Percentiles rank a stretch among this genome's conserved stretches.
These are phyloP conservation scores for Melieria picta DNA, from an alignment of 2,888 invertebrate genomes.

Conservation along the genomic window DNA sequence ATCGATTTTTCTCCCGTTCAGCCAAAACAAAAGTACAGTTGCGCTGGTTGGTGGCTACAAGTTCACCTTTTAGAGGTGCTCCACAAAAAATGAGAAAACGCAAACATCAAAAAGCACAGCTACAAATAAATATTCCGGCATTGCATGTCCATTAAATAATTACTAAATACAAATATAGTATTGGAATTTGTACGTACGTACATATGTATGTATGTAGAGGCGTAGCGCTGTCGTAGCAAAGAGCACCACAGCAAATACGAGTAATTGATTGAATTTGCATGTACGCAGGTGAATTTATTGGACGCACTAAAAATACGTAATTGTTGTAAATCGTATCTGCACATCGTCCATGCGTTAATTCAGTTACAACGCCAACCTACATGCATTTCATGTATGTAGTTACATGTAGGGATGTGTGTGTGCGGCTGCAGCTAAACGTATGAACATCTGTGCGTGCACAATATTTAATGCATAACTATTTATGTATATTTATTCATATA, in stretches of 20 bases:
- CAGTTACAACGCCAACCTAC: no score
- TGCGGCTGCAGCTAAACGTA: not conserved
- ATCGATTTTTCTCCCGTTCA: constrained; percentile 59
- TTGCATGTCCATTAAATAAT: constrained; percentile 24
- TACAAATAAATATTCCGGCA: constrained; percentile 12
- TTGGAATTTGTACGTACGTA: no score
- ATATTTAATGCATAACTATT: not conserved
- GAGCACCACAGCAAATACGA: constrained; percentile 9
- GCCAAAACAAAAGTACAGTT: constrained; percentile 57
- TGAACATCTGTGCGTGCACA: not conserved
- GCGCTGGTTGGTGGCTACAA: constrained; percentile 47
- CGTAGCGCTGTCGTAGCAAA: constrained; percentile 12
- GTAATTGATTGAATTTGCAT: constrained; percentile 31
- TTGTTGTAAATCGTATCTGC: no score
- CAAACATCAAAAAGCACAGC: no score
- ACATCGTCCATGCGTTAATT: no score
- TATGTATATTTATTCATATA: not conserved
- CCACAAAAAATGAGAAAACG: constrained; percentile 10
- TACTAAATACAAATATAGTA: constrained; percentile 13
- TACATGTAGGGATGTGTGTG: not conserved
- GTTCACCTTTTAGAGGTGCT: constrained; percentile 45
- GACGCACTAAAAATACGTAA: not conserved
- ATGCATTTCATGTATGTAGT: not conserved
- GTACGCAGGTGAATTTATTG: constrained; percentile 9
- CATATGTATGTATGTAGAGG: no score